Evolutionary conservation across 2,888 invertebrate genomes (phyloP), one percentile per base, ranked within the genome.

Genomic region (Hirtodrosophila confusa): DNA sequence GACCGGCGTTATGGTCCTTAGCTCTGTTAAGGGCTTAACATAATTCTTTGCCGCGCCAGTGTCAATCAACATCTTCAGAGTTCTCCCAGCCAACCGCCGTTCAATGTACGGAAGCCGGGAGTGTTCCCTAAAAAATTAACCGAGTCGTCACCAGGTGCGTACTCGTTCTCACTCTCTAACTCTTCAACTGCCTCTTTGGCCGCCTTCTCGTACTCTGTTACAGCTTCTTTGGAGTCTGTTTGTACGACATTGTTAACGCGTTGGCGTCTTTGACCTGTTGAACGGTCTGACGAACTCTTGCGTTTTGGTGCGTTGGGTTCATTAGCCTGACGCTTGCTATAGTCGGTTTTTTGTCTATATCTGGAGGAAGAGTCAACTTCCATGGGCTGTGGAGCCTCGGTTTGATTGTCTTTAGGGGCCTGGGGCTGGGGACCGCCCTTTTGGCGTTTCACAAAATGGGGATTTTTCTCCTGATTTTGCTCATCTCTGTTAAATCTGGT

Each of bases 61-160:
- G 43, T 63, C 49, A 3, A 63, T 49, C n/a, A 54, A 10, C 3
- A 58, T 58, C 29, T 41, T 50, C 10, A 68, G 3, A 24, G 39
- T 54, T 64, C 48, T 63, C 35, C 57, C 57, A 53, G 51, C 50
- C 55, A 61, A 45, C 36, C 29, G 45, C 33, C 51, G 55, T 36
- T 66, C 50, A n/a, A 61, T 55, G 47, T 45, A 50, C 37, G 55
- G 55, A 8, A 61, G 29, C 41, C 44, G 50, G 47, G 47, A 55
- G 36, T 29, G 51, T 24, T 44, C 47, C 37, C 29, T 43, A 43
- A 43, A 43, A 43, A 43, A 43, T 43, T 4, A 3, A 43, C n/a
- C 8, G 29, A 50, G 49, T 49, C 49, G 27, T 27, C 49, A 27
- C 36, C 36, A 36, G 10, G 24, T 9, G 41, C 29, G 43, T 4